A percentile compares a stretch with the other conserved stretches of the same genome.
Evolutionary conservation across 30 jellyfish, hydroid and myxozoan species (phyloP).

Genomic region (Pseudorhiza aurosa): DNA sequence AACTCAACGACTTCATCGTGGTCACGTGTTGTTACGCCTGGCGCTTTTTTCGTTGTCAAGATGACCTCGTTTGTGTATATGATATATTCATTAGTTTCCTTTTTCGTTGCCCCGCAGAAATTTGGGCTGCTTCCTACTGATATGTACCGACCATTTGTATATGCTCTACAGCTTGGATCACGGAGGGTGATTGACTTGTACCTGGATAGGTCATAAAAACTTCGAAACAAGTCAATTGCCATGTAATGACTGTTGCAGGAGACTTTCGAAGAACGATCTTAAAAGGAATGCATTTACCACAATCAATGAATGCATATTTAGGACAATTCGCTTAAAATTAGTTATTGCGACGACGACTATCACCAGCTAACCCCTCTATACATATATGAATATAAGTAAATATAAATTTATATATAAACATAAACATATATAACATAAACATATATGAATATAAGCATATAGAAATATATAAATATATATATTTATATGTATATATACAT

Average conservation of each 20-base stretch:
- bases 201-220: slow-evolving; percentile 9
- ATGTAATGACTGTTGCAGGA: slow-evolving; percentile 33
- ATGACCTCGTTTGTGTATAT: slow-evolving; percentile 30
- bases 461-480: too few relatives aligned
- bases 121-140: slow-evolving; percentile 22
- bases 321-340: too few relatives aligned
- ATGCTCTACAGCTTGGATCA: slow-evolving; percentile 16
- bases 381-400: too few relatives aligned
- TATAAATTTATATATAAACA: too few relatives aligned
- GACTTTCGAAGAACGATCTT: too few relatives aligned
- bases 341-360: too few relatives aligned
- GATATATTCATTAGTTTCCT: slow-evolving; percentile 9
- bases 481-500: too few relatives aligned
- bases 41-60: slow-evolving; percentile 9
- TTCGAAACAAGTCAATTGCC: slow-evolving; percentile 5
- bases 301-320: too few relatives aligned
- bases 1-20: slow-evolving; percentile 12
- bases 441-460: too few relatives aligned
- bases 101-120: slow-evolving; percentile 20
- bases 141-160: neutral
- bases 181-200: slow-evolving; percentile 31
- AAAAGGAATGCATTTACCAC: too few relatives aligned
- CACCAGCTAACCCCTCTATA: too few relatives aligned
- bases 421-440: too few relatives aligned
- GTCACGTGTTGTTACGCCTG: slow-evolving; percentile 22